Conservation (phyloP, 2,113 vertebrate species). For the Podocnemis expansa region DNA sequence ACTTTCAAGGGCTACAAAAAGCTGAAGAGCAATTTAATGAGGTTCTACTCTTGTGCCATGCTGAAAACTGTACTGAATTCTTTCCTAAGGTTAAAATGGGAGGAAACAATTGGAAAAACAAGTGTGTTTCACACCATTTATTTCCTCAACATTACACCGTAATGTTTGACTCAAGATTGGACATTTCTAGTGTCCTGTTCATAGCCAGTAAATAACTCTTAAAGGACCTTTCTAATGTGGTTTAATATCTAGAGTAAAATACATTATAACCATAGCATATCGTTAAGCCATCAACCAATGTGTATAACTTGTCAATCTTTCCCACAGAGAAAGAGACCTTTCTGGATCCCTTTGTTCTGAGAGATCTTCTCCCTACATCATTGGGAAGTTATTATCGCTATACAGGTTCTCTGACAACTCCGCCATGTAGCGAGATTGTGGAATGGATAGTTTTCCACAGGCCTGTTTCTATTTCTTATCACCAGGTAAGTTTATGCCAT, state of each 20-base stretch:
- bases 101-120: background rate
- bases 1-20: background rate
- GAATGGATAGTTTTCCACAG: conserved; percentile 95
- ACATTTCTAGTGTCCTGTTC: conserved; percentile 59
- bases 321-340: conserved; percentile 96
- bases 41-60: background rate
- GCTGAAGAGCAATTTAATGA: background rate
- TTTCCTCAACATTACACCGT: fast-evolving
- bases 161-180: background rate
- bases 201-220: background rate
- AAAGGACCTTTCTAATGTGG: background rate
- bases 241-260: conserved; percentile 12
- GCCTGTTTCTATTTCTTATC: conserved; percentile 92
- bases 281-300: conserved; percentile 44
- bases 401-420: conserved; percentile 93
- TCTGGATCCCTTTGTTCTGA: conserved; percentile 93
- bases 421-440: conserved; percentile 94
- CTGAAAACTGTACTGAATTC: background rate
- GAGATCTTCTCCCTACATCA: conserved; percentile 88
- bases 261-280: conserved; percentile 59
- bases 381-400: conserved; percentile 95
- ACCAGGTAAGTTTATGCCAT: conserved; percentile 82
- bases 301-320: conserved; percentile 54
- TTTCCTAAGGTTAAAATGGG: background rate
- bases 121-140: conserved; percentile 33